These are phyloP conservation scores for Osmerus mordax DNA, from an alignment of 2,113 vertebrate genomes.

Conservation along the genomic window DNA sequence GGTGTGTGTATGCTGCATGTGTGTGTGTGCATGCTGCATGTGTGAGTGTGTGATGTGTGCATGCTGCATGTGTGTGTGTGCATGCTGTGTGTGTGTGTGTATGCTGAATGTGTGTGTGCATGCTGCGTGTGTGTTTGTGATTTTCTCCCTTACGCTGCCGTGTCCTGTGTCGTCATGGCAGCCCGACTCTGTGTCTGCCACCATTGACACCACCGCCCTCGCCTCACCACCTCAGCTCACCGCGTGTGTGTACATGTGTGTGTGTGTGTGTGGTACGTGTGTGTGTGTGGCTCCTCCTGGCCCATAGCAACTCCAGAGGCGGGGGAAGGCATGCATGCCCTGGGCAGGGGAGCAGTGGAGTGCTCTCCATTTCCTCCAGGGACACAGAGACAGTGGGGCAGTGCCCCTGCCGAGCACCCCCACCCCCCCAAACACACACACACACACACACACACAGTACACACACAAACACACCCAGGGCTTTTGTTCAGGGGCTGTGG, in stretches of 20 bases:
- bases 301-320: conserved; percentile 84
- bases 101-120: too few relatives aligned
- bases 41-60: not conserved
- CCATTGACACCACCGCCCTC: not conserved
- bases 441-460: conserved; percentile 53
- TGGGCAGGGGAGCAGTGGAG: conserved; percentile 62
- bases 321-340: conserved; percentile 87
- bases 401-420: conserved; percentile 78
- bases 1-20: too few relatives aligned
- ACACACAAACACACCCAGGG: conserved; percentile 59
- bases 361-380: conserved; percentile 76
- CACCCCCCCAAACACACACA: conserved; percentile 63
- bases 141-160: conserved; percentile 12
- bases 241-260: not conserved
- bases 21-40: too few relatives aligned
- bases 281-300: conserved; percentile 47
- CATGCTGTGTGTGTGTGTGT: not conserved
- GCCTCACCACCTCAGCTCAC: not conserved
- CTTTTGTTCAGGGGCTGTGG: conserved; percentile 83
- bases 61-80: not conserved
- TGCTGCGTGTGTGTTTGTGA: conserved; percentile 3
- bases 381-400: conserved; percentile 52
- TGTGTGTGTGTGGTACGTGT: conserved; percentile 5
- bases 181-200: not conserved
- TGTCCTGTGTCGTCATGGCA: conserved; percentile 6